These are phyloP conservation scores for Philhelius pedissequus DNA, from an alignment of 2,888 invertebrate species.

Conservation along the genomic window DNA sequence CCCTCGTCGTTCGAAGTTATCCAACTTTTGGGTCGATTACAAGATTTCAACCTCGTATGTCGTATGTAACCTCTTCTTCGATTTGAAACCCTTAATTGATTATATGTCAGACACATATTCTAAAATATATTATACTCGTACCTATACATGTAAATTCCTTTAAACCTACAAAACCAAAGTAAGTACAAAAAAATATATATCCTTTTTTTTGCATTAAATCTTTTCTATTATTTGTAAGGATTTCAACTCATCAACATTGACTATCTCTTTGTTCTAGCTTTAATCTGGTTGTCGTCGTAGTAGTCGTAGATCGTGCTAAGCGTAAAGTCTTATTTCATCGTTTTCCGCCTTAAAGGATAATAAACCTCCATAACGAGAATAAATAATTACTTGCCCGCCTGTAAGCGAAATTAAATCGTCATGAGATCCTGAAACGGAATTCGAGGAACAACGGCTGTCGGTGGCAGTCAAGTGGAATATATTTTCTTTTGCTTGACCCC, in stretches of 20 bases:
- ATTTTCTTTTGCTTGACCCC: constrained; percentile 39
- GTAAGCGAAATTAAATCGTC: constrained; percentile 63
- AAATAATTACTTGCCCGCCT: constrained; percentile 52
- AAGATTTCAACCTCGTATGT: not conserved
- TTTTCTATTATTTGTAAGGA: not conserved
- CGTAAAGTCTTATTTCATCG: constrained; percentile 8
- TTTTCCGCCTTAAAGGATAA: constrained; percentile 36
- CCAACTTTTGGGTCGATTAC: not conserved
- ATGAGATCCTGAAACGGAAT: constrained; percentile 36
- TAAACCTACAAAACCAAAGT: not conserved
- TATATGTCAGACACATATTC: constrained; percentile 19
- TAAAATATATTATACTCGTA: not conserved
- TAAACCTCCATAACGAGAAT: constrained; percentile 34
- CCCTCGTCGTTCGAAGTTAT: not conserved
- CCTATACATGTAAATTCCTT: not conserved
- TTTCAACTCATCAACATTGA: constrained; percentile 3
- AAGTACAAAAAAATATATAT: not conserved
- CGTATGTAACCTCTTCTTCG: not conserved
- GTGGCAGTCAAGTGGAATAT: not conserved
- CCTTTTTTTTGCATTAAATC: constrained; percentile 17
- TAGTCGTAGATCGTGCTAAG: not conserved
- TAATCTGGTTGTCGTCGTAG: constrained; percentile 26
- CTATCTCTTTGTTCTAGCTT: constrained; percentile 1
- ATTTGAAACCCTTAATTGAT: constrained; percentile 25
- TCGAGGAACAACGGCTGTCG: not conserved